Conservation (phyloP, 1,140 invertebrate genomes). For the Scaptomyza graminum region DNA sequence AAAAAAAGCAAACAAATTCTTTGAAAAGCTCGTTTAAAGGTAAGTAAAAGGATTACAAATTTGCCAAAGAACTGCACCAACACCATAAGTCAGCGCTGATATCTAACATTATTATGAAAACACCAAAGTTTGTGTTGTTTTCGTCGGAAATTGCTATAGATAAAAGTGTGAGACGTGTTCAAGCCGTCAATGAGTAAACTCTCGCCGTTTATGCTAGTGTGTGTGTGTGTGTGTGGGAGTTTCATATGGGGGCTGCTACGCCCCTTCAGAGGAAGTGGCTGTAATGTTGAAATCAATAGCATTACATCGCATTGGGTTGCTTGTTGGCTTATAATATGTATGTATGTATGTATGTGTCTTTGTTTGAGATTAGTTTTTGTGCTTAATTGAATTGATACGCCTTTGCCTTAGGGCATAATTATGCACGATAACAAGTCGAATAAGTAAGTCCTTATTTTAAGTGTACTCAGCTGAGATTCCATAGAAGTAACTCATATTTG, state of each 20-base stretch:
- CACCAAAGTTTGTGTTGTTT: background rate
- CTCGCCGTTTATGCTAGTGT: constrained; percentile 1
- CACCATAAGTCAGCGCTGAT: background rate
- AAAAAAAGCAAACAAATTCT: constrained; percentile 45
- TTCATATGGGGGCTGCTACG: constrained; percentile 25
- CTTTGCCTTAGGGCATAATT: background rate
- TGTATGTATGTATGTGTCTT: background rate
- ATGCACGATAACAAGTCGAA: background rate
- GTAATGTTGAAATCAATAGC: constrained; percentile 33
- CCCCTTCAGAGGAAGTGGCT: constrained; percentile 31
- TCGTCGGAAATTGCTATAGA: background rate
- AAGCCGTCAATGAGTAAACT: constrained; percentile 44
- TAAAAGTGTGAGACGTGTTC: constrained; percentile 49
- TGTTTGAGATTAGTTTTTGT: constrained; percentile 2
- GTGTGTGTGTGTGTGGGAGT: constrained; percentile 8
- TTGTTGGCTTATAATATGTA: background rate
- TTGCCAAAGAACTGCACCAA: background rate
- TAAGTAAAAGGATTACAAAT: constrained; percentile 21
- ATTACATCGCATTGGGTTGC: background rate
- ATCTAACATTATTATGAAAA: background rate
- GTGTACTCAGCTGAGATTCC: too few relatives aligned
- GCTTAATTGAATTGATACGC: background rate
- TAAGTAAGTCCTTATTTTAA: background rate
- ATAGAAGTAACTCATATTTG: too few relatives aligned
- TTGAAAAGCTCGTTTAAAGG: constrained; percentile 42